Evolutionary conservation across 2,888 invertebrate genomes (phyloP).

Genomic region (Stegana nigrithorax): DNA sequence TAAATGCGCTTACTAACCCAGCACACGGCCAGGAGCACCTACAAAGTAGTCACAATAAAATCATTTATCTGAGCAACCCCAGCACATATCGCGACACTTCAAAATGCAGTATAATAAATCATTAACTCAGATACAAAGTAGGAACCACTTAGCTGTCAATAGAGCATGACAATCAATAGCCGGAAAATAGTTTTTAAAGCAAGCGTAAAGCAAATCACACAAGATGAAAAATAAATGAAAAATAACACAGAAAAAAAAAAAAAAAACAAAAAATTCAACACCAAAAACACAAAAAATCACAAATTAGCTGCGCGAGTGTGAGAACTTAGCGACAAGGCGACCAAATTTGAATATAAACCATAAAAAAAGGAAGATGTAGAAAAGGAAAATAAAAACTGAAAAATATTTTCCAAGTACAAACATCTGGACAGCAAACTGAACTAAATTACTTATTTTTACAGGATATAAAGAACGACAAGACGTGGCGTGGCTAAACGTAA

Average conservation of each 20-base stretch:
- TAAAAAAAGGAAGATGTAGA: conserved; percentile 29
- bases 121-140: conserved; percentile 38
- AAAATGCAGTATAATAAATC: too few relatives aligned
- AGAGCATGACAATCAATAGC: conserved; percentile 51
- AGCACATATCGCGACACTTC: too few relatives aligned
- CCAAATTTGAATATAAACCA: conserved; percentile 38
- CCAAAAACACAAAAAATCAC: conserved; percentile 59
- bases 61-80: too few relatives aligned
- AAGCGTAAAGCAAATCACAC: conserved; percentile 50
- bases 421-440: conserved; percentile 23
- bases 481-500: background rate
- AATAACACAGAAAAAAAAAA: conserved; percentile 27
- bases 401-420: background rate
- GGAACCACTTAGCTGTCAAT: conserved; percentile 42
- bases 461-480: conserved; percentile 34
- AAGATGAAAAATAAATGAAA: conserved; percentile 15
- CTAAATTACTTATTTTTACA: conserved; percentile 34
- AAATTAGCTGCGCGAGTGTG: conserved; percentile 64
- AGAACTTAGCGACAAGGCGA: conserved; percentile 44
- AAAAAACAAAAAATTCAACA: conserved; percentile 55
- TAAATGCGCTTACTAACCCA: too few relatives aligned
- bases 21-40: too few relatives aligned
- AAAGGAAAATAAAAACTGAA: conserved; percentile 42
- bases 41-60: too few relatives aligned
- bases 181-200: conserved; percentile 63